phyloP scores from a whole-genome alignment of 2,888 invertebrate species.

The Cactoblastis cactorum region DNA sequence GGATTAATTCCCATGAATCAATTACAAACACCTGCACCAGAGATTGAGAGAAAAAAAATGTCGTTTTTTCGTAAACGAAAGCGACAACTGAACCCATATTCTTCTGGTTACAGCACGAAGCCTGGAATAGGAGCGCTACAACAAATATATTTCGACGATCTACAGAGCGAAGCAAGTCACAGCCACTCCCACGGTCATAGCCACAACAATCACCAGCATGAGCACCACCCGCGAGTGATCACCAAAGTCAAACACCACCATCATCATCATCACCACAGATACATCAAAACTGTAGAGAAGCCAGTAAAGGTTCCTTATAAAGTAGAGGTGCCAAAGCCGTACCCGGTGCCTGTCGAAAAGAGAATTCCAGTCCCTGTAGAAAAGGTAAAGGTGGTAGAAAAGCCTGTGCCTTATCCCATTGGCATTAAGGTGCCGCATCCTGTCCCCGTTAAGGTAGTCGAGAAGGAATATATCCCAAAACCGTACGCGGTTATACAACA shows the following conservation, averaged over 20 bases:
- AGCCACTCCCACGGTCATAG: slow-evolving; percentile 26
- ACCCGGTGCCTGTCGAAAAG: slow-evolving; percentile 66
- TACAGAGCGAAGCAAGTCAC: slow-evolving; percentile 48
- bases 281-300: slow-evolving; percentile 81
- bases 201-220: slow-evolving; percentile 36
- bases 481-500: slow-evolving; percentile 70
- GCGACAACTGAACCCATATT: slow-evolving; percentile 46
- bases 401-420: slow-evolving; percentile 62
- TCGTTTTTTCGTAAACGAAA: slow-evolving; percentile 46
- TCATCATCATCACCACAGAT: slow-evolving; percentile 83
- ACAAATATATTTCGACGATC: slow-evolving; percentile 41
- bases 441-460: slow-evolving; percentile 71
- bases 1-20: slow-evolving; percentile 52
- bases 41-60: slow-evolving; percentile 47
- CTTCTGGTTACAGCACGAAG: slow-evolving; percentile 54
- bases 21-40: slow-evolving; percentile 31
- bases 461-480: slow-evolving; percentile 70
- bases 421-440: slow-evolving; percentile 67
- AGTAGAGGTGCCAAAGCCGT: slow-evolving; percentile 79
- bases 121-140: slow-evolving; percentile 34
- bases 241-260: slow-evolving; percentile 81
- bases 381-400: slow-evolving; percentile 55
- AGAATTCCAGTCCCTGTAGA: slow-evolving; percentile 58
- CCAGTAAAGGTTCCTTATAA: slow-evolving; percentile 69
- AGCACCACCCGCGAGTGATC: slow-evolving; percentile 37